phyloP scores from a whole-genome alignment of 2,113 vertebrate species.

The Gobiocypris rarus region DNA sequence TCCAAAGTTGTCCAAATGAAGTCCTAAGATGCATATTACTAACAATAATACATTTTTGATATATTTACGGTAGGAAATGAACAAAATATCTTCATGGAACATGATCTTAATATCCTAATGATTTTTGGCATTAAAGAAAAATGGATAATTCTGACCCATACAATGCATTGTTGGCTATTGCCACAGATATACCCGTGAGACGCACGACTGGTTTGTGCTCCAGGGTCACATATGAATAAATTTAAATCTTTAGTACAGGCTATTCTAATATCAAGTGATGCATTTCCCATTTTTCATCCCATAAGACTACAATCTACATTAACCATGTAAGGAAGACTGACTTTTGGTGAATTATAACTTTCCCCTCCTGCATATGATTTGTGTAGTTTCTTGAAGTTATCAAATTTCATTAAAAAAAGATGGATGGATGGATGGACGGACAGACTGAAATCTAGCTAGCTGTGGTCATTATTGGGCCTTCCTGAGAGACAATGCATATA shows the following conservation, averaged over 20 bases:
- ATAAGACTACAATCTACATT: neutral
- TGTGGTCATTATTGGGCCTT: constrained; percentile 1
- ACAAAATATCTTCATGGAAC: too few relatives aligned
- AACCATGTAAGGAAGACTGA: neutral
- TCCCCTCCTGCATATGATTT: neutral
- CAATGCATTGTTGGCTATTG: too few relatives aligned
- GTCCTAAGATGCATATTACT: too few relatives aligned
- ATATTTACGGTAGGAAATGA: too few relatives aligned
- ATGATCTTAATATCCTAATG: too few relatives aligned
- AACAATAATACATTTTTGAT: too few relatives aligned
- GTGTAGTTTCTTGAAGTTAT: neutral
- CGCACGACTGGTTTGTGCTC: too few relatives aligned
- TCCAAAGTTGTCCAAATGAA: too few relatives aligned
- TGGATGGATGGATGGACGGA: neutral
- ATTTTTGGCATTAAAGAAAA: too few relatives aligned
- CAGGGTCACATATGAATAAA: neutral
- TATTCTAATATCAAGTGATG: neutral
- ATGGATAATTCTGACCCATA: too few relatives aligned
- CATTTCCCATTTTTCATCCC: neutral
- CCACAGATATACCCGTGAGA: too few relatives aligned
- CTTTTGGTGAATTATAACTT: neutral
- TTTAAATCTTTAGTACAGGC: neutral
- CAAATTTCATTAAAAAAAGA: neutral
- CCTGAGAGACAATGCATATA: constrained; percentile 7
- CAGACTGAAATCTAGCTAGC: neutral